A percentile compares a stretch with the other conserved stretches of the same genome.
These are phyloP conservation scores for Sinodicranocentrus sp. DNA, from an alignment of 2,888 invertebrate species.

Conservation along the genomic window DNA sequence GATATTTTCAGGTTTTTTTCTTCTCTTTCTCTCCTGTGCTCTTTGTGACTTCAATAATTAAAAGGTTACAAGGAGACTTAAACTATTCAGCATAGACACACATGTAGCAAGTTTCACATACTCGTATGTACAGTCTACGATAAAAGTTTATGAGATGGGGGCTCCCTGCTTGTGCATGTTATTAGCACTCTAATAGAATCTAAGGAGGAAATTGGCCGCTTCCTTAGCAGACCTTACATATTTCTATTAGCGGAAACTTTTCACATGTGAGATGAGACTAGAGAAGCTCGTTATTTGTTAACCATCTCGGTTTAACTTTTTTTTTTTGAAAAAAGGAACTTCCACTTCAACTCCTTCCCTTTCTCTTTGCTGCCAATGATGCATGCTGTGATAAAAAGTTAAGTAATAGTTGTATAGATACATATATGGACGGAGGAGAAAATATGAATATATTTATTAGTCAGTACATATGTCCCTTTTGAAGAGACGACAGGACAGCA, in stretches of 20 bases:
- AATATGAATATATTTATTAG: too few species aligned
- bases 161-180: background rate
- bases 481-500: too few species aligned
- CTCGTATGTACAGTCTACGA: background rate
- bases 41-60: constrained; percentile 44
- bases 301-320: background rate
- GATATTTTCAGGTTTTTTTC: too few species aligned
- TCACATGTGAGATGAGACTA: constrained; percentile 5
- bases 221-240: constrained; percentile 7
- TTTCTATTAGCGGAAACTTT: background rate
- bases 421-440: too few species aligned
- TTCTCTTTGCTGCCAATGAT: constrained; percentile 1
- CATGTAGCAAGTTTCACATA: too few species aligned
- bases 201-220: constrained; percentile 45
- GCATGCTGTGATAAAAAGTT: constrained; percentile 4
- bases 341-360: background rate
- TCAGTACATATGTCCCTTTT: too few species aligned
- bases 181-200: constrained; percentile 22
- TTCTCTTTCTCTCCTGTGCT: constrained; percentile 10
- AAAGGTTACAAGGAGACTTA: constrained; percentile 4
- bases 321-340: too few species aligned
- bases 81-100: background rate
- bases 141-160: constrained; percentile 31
- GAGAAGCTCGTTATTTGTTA: background rate
- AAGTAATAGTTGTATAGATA: too few species aligned